phyloP scores from a whole-genome alignment of 2,797 vertebrate species.

The Cossypha heuglini region DNA sequence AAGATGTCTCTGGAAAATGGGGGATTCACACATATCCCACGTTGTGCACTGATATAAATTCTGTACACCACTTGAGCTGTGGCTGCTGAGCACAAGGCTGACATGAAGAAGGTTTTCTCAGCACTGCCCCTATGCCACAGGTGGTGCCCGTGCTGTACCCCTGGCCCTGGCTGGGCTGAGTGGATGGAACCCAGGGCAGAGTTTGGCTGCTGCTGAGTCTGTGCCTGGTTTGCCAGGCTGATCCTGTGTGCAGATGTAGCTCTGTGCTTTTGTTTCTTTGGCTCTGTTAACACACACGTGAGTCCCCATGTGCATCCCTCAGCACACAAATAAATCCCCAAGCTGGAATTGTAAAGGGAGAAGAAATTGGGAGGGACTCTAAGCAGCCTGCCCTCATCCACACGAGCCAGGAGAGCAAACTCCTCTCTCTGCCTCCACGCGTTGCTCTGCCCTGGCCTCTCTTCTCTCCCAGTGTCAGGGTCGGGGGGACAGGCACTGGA shows the following conservation, averaged over 20 bases:
- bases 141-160: too few relatives aligned
- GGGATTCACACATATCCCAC: not conserved
- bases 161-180: not conserved
- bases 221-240: not conserved
- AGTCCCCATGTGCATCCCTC: not conserved
- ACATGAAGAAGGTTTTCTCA: too few relatives aligned
- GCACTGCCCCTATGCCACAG: too few relatives aligned
- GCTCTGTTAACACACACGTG: not conserved
- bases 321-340: not conserved
- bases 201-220: not conserved
- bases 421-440: not conserved
- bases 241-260: not conserved
- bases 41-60: accelerated
- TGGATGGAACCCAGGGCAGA: not conserved
- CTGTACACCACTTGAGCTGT: not conserved
- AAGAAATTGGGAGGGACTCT: not conserved
- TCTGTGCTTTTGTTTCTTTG: not conserved
- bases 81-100: too few relatives aligned
- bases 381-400: not conserved
- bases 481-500: not conserved
- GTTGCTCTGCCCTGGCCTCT: not conserved
- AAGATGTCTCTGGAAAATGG: not conserved
- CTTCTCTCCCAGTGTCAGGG: not conserved
- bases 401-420: not conserved
- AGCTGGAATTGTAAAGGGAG: not conserved